Evolutionary conservation across 2,797 vertebrate species (phyloP).

Genomic region (Cynopterus sphinx): DNA sequence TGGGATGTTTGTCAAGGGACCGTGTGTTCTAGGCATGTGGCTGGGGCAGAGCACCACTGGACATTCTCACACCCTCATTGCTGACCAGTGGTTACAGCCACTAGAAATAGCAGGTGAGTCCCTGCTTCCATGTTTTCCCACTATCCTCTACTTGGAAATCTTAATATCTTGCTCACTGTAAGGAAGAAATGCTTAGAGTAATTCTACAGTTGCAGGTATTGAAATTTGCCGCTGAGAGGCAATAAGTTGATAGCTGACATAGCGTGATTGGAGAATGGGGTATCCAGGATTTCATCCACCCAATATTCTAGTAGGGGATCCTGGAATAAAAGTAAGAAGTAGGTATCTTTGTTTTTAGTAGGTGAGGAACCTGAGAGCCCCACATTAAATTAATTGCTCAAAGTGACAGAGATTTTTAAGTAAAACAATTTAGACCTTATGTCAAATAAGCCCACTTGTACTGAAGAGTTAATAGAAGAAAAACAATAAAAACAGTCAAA

Average conservation of each 20-base stretch:
- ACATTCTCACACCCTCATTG: not conserved
- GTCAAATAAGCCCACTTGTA: not conserved
- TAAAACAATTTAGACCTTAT: slow-evolving; percentile 21
- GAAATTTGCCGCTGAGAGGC: not conserved
- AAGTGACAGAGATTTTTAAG: slow-evolving; percentile 14
- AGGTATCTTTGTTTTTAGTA: not conserved
- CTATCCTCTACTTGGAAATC: not conserved
- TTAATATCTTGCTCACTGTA: not conserved
- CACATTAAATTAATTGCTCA: slow-evolving; percentile 15
- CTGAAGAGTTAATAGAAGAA: slow-evolving; percentile 31
- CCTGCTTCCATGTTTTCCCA: not conserved
- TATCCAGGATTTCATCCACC: not conserved
- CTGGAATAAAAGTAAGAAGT: not conserved
- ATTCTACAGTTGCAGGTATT: not conserved
- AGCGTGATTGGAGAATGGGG: not conserved
- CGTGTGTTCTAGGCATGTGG: not conserved
- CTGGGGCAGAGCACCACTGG: not conserved
- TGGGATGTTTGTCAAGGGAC: not conserved
- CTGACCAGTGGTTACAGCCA: not conserved
- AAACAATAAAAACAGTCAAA: not conserved
- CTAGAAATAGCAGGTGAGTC: not conserved
- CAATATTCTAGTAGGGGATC: not conserved
- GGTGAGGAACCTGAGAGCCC: not conserved
- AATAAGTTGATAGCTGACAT: not conserved
- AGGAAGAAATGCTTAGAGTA: not conserved